Evolutionary conservation across 2,888 invertebrate species (phyloP).

Genomic region (Idaea dimidiata): DNA sequence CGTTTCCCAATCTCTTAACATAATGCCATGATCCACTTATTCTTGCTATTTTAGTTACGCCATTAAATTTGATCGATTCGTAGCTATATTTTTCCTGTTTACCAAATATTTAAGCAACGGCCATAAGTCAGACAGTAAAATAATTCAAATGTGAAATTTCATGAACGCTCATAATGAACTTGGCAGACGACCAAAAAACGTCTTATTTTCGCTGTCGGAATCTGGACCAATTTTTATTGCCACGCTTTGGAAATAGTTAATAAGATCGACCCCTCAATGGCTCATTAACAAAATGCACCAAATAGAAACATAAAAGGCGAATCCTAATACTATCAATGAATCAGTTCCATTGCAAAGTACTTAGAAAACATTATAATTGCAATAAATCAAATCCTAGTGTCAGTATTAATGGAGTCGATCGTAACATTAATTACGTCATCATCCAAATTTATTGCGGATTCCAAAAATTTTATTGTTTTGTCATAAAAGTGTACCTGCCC

Average conservation of each 20-base stretch:
- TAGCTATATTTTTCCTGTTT: constrained; percentile 80
- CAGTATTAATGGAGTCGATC: constrained; percentile 37
- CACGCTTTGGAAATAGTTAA: constrained; percentile 72
- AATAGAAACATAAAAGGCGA: constrained; percentile 29
- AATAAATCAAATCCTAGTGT: constrained; percentile 47
- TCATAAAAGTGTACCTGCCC: constrained; percentile 50
- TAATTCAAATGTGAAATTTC: constrained; percentile 82
- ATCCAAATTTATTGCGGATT: constrained; percentile 62
- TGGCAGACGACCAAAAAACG: constrained; percentile 80
- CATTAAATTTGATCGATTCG: constrained; percentile 79
- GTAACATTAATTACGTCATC: constrained; percentile 55
- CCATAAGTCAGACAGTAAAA: constrained; percentile 81
- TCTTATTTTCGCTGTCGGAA: constrained; percentile 81
- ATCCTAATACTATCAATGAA: constrained; percentile 34
- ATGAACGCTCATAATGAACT: constrained; percentile 82
- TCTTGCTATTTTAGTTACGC: constrained; percentile 65
- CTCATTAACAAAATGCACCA: constrained; percentile 44
- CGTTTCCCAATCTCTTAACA: constrained; percentile 41
- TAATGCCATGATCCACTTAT: constrained; percentile 68
- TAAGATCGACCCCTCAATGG: constrained; percentile 63
- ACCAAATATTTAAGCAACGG: constrained; percentile 81
- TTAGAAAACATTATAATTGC: constrained; percentile 27
- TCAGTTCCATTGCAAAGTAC: constrained; percentile 32
- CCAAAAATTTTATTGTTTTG: constrained; percentile 57
- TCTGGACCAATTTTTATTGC: constrained; percentile 81